phyloP scores from a whole-genome alignment of 2,888 invertebrate genomes.

The Dryadula phaetusa region DNA sequence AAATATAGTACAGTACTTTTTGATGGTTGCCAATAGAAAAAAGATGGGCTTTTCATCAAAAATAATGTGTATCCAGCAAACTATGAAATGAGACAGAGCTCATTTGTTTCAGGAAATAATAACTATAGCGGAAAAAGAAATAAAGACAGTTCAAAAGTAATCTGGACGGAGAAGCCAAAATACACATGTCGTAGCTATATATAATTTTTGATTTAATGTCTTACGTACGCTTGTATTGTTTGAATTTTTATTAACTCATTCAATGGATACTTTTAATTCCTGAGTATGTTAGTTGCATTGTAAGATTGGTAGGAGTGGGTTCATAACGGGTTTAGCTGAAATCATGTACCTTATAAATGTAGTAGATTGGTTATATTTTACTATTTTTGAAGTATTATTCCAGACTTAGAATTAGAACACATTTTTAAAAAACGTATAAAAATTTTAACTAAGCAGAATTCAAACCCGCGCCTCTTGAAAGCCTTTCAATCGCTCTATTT shows the following conservation, averaged over 20 bases:
- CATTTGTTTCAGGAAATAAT: slow-evolving; percentile 47
- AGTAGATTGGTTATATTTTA: too few relatives aligned
- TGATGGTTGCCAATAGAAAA: slow-evolving; percentile 31
- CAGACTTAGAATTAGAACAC: too few relatives aligned
- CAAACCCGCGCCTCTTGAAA: too few relatives aligned
- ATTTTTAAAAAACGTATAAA: too few relatives aligned
- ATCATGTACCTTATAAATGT: background rate
- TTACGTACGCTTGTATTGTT: slow-evolving; percentile 10
- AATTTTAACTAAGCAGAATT: too few relatives aligned
- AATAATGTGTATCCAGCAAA: slow-evolving; percentile 42
- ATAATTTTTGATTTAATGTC: slow-evolving; percentile 14
- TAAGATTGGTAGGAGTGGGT: background rate
- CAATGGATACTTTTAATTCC: background rate
- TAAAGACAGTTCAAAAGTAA: slow-evolving; percentile 39
- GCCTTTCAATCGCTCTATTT: too few relatives aligned
- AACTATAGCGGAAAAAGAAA: slow-evolving; percentile 40
- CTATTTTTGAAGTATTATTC: too few relatives aligned
- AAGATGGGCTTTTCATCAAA: slow-evolving; percentile 35
- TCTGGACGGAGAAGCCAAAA: slow-evolving; percentile 24
- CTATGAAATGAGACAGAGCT: slow-evolving; percentile 44
- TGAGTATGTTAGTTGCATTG: background rate
- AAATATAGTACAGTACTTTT: slow-evolving; percentile 29
- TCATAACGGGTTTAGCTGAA: background rate
- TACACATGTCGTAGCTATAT: slow-evolving; percentile 13
- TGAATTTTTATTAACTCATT: background rate